phyloP scores from a whole-genome alignment of 2,888 invertebrate species.

The Metopia argyrocephala region DNA sequence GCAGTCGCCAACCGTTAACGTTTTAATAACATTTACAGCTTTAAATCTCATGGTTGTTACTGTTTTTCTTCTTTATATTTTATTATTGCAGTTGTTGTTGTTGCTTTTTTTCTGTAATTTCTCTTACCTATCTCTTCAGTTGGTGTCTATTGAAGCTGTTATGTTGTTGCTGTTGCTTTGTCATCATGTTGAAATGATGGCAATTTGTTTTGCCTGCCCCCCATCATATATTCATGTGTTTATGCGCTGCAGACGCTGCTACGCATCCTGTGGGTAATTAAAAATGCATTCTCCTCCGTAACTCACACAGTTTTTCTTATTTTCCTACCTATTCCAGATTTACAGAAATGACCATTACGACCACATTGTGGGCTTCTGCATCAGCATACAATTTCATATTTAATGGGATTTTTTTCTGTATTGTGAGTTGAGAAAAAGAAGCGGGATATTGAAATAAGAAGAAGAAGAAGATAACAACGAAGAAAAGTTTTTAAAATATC shows the following conservation, averaged over 20 bases:
- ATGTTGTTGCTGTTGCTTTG: conserved; percentile 31
- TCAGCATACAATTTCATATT: conserved; percentile 44
- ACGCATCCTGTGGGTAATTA: conserved; percentile 69
- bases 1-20: conserved; percentile 26
- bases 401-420: conserved; percentile 20
- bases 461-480: not conserved
- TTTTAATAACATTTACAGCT: conserved; percentile 47
- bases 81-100: not conserved
- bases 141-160: not conserved
- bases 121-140: conserved; percentile 16
- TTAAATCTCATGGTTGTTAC: conserved; percentile 16
- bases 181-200: conserved; percentile 57
- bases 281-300: conserved; percentile 64
- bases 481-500: not conserved
- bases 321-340: not conserved
- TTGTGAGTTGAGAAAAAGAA: not conserved
- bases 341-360: conserved; percentile 21
- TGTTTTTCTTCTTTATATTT: not conserved
- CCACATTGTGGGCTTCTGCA: conserved; percentile 46
- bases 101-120: not conserved
- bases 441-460: not conserved
- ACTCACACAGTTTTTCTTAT: conserved; percentile 31
- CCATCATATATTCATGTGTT: conserved; percentile 29
- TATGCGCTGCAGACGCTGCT: conserved; percentile 26
- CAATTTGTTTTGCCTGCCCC: conserved; percentile 55